Percentiles rank a stretch among this genome's conserved stretches.
These are phyloP conservation scores for Perognathus longimembris DNA, from an alignment of 2,113 vertebrate genomes.

Conservation along the genomic window DNA sequence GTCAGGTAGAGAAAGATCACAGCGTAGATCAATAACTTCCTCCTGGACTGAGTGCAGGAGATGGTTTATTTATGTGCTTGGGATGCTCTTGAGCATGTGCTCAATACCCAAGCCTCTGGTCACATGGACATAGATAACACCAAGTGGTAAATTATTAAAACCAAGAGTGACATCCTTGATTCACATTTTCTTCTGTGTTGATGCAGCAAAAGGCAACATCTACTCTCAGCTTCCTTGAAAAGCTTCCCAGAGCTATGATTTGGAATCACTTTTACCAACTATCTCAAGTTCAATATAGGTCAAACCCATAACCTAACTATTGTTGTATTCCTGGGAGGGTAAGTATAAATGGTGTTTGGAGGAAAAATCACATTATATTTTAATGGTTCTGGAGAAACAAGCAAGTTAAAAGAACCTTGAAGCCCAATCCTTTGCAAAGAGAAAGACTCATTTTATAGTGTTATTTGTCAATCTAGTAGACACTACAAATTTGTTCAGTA, in stretches of 20 bases:
- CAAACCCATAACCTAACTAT: constrained; percentile 50
- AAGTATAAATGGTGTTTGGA: not conserved
- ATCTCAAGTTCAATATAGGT: constrained; percentile 65
- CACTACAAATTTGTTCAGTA: not conserved
- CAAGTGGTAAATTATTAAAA: constrained; percentile 73
- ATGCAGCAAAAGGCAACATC: constrained; percentile 56
- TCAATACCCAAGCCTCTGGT: constrained; percentile 17
- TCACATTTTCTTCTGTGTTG: constrained; percentile 15
- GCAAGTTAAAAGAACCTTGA: constrained; percentile 44
- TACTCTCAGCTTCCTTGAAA: constrained; percentile 49
- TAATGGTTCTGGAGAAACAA: constrained; percentile 50
- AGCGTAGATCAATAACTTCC: constrained; percentile 62
- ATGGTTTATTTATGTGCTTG: constrained; percentile 76
- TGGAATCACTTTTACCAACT: constrained; percentile 58
- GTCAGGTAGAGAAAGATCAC: constrained; percentile 67
- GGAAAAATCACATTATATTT: constrained; percentile 49
- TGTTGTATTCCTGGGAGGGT: constrained; percentile 54
- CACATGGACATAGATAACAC: constrained; percentile 48
- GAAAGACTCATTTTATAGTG: constrained; percentile 1
- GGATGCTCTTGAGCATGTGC: constrained; percentile 24
- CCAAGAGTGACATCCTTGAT: constrained; percentile 32
- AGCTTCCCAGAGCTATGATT: constrained; percentile 66
- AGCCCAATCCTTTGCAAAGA: constrained; percentile 40
- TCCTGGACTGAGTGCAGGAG: constrained; percentile 35
- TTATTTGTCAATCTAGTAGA: constrained; percentile 41